These are phyloP conservation scores for Heliconius ethilla DNA, from an alignment of 2,888 invertebrate genomes.

Conservation along the genomic window DNA sequence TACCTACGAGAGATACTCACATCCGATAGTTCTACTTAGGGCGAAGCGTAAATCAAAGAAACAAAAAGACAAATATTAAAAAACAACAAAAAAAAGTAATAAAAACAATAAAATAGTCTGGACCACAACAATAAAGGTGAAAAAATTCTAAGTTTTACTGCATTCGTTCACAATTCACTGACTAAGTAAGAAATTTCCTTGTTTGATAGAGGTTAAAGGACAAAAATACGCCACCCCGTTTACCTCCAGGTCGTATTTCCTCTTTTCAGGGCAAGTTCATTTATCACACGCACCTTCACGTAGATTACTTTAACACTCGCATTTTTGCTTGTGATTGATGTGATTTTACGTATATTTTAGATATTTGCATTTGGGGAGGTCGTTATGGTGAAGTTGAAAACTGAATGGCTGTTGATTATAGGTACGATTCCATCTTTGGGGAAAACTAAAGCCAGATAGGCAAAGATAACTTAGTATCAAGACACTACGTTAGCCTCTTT, in stretches of 20 bases:
- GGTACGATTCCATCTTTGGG: no score
- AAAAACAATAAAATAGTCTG: not conserved
- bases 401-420: no score
- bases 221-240: constrained; percentile 18
- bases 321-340: constrained; percentile 36
- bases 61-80: no score
- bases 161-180: constrained; percentile 5
- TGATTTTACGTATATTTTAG: constrained; percentile 22
- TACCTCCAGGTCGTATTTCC: constrained; percentile 27
- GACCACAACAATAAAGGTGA: not conserved
- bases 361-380: not conserved
- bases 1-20: no score
- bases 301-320: constrained; percentile 29
- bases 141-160: not conserved
- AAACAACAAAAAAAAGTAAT: not conserved
- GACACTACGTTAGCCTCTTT: not conserved
- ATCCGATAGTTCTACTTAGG: no score
- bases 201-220: constrained; percentile 7
- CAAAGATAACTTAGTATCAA: not conserved
- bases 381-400: not conserved
- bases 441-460: not conserved
- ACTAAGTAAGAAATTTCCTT: constrained; percentile 13
- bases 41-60: no score
- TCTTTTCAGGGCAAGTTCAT: constrained; percentile 34
- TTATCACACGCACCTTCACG: constrained; percentile 38